Evolutionary conservation across 2,113 vertebrate species (phyloP).

Genomic region (Collichthys lucidus): DNA sequence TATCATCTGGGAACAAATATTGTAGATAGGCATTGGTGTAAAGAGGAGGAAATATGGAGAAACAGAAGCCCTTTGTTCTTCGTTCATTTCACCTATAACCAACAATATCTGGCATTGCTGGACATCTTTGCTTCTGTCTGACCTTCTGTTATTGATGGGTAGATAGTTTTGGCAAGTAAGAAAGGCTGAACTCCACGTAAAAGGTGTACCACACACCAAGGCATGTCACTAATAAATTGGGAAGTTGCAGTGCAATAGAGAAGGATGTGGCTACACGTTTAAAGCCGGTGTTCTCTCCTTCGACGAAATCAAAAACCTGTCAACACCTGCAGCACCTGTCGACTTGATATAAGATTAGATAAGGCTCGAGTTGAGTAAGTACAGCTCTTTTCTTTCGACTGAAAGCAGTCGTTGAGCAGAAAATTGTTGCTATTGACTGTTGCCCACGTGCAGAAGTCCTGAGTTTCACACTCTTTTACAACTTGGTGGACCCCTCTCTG

Average conservation of each 20-base stretch:
- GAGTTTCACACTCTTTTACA: slow-evolving; percentile 59
- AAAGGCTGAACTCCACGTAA: slow-evolving; percentile 31
- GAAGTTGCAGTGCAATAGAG: slow-evolving; percentile 32
- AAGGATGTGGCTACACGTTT: slow-evolving; percentile 34
- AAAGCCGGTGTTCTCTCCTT: slow-evolving; percentile 40
- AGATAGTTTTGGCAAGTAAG: slow-evolving; percentile 41
- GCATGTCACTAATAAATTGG: slow-evolving; percentile 22
- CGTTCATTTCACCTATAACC: slow-evolving; percentile 38
- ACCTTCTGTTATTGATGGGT: slow-evolving; percentile 51
- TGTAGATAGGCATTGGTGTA: slow-evolving; percentile 34
- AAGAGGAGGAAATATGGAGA: slow-evolving; percentile 5
- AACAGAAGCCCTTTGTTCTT: slow-evolving; percentile 14
- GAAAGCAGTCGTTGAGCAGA: slow-evolving; percentile 41
- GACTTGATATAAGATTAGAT: slow-evolving; percentile 55
- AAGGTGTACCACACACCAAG: slow-evolving; percentile 14
- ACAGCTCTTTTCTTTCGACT: slow-evolving; percentile 48
- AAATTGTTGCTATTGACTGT: slow-evolving; percentile 43
- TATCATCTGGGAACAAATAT: slow-evolving; percentile 22
- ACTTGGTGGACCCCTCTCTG: slow-evolving; percentile 50
- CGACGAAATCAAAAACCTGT: slow-evolving; percentile 59
- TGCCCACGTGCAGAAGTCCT: slow-evolving; percentile 28
- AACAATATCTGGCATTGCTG: slow-evolving; percentile 35
- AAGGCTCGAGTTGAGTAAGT: slow-evolving; percentile 50
- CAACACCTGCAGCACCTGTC: slow-evolving; percentile 47
- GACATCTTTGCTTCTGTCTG: slow-evolving; percentile 30